phyloP scores from a whole-genome alignment of 2,113 vertebrate species.

The Galeopterus variegatus region DNA sequence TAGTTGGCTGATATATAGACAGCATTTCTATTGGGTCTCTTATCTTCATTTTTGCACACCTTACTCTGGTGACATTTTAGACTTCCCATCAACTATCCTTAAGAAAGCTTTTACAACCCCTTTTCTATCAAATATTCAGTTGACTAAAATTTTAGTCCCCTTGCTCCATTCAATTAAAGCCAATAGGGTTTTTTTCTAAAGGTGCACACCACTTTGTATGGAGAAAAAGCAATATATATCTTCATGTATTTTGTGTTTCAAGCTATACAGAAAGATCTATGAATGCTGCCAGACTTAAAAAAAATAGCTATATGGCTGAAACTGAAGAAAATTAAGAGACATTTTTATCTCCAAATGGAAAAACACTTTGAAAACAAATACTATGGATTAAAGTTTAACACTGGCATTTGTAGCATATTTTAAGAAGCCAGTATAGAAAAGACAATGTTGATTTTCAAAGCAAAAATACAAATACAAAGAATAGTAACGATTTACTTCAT shows the following conservation, averaged over 20 bases:
- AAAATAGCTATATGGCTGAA: conserved; percentile 15
- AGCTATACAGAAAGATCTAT: conserved; percentile 57
- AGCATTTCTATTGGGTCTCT: not conserved
- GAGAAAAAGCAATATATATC: not conserved
- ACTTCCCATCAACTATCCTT: conserved; percentile 39
- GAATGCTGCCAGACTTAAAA: conserved; percentile 45
- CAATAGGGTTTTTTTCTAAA: conserved; percentile 52
- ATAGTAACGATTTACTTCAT: not conserved
- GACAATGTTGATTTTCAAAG: conserved; percentile 31
- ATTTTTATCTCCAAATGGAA: conserved; percentile 57
- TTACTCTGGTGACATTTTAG: conserved; percentile 39
- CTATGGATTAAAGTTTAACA: conserved; percentile 61
- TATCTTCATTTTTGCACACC: not conserved
- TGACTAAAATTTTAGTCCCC: not conserved
- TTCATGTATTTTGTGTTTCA: conserved; percentile 59
- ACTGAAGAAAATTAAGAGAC: conserved; percentile 26
- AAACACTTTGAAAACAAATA: conserved; percentile 70
- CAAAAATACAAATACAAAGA: not conserved
- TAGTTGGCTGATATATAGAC: not conserved
- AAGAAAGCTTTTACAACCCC: conserved; percentile 50
- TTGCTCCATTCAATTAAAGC: conserved; percentile 40
- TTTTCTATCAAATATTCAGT: conserved; percentile 54
- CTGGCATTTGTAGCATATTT: conserved; percentile 54
- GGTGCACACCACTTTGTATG: not conserved
- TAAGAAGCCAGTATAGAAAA: conserved; percentile 31